Conservation (phyloP, 2,113 vertebrate genomes). For the Zingel zingel region DNA sequence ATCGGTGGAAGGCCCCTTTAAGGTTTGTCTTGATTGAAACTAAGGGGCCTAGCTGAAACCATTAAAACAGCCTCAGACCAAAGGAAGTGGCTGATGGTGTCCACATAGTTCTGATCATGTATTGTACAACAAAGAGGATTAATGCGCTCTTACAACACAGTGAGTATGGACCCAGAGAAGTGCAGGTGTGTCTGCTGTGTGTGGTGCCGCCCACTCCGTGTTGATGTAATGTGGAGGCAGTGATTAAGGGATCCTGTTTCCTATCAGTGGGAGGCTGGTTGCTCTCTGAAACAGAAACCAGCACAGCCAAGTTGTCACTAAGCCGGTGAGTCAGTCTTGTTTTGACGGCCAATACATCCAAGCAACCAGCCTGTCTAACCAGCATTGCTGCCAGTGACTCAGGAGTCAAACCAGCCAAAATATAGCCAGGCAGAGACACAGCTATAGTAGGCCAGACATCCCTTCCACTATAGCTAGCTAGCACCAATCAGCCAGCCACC, state of each 20-base stretch:
- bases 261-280: slow-evolving; percentile 40
- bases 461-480: slow-evolving; percentile 30
- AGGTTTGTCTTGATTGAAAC: background rate
- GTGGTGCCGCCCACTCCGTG: background rate
- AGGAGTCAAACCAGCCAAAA: slow-evolving; percentile 46
- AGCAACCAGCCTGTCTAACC: slow-evolving; percentile 52
- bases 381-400: slow-evolving; percentile 49
- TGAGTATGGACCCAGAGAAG: background rate
- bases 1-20: background rate
- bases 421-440: slow-evolving; percentile 39
- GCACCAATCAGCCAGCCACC: slow-evolving; percentile 36
- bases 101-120: background rate
- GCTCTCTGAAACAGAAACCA: slow-evolving; percentile 47
- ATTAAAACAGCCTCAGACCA: background rate
- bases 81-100: background rate
- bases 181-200: slow-evolving; percentile 44
- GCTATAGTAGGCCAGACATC: slow-evolving; percentile 37
- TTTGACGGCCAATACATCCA: slow-evolving; percentile 44
- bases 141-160: background rate
- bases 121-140: background rate
- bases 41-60: background rate
- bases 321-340: slow-evolving; percentile 56
- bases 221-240: slow-evolving; percentile 34
- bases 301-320: slow-evolving; percentile 40
- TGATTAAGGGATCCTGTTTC: slow-evolving; percentile 57